Percentiles rank a stretch among this genome's conserved stretches.
phyloP scores from a whole-genome alignment of 2,888 invertebrate genomes.

The Netelia virgata region DNA sequence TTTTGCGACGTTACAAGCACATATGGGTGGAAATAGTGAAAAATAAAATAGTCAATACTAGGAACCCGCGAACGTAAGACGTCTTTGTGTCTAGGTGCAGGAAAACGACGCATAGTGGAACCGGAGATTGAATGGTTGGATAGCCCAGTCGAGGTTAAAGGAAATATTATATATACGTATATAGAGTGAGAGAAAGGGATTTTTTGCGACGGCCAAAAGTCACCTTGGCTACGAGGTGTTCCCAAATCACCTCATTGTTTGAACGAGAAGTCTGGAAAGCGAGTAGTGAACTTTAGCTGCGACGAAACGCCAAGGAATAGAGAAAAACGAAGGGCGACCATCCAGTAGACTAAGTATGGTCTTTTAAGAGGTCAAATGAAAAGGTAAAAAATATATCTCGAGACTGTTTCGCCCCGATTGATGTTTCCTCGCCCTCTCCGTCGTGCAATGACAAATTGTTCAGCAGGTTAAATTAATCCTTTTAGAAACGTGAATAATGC shows the following conservation, averaged over 20 bases:
- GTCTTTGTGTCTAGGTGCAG: not conserved
- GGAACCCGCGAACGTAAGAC: not conserved
- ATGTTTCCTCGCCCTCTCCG: not conserved
- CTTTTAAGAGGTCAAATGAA: conserved; percentile 38
- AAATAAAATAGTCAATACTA: not conserved
- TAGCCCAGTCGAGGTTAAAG: not conserved
- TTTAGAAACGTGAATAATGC: not conserved
- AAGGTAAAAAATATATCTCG: conserved; percentile 24
- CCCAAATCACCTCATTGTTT: conserved; percentile 55
- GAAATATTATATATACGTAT: not conserved
- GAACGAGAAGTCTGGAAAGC: conserved; percentile 18
- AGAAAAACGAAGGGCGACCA: conserved; percentile 3
- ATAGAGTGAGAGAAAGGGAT: not conserved
- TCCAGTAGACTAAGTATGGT: conserved; percentile 31
- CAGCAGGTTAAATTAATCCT: conserved; percentile 24
- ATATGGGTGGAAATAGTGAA: not conserved
- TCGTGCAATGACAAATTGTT: conserved; percentile 5
- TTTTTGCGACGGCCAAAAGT: conserved; percentile 29
- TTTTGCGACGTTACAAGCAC: not conserved
- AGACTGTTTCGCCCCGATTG: conserved; percentile 5
- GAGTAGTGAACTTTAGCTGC: conserved; percentile 2
- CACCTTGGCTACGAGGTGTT: conserved; percentile 8
- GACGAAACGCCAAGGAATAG: conserved; percentile 22
- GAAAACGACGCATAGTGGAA: not conserved
- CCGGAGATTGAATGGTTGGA: not conserved